Conservation (phyloP, 2,113 vertebrate genomes). For the Oxyura jamaicensis region DNA sequence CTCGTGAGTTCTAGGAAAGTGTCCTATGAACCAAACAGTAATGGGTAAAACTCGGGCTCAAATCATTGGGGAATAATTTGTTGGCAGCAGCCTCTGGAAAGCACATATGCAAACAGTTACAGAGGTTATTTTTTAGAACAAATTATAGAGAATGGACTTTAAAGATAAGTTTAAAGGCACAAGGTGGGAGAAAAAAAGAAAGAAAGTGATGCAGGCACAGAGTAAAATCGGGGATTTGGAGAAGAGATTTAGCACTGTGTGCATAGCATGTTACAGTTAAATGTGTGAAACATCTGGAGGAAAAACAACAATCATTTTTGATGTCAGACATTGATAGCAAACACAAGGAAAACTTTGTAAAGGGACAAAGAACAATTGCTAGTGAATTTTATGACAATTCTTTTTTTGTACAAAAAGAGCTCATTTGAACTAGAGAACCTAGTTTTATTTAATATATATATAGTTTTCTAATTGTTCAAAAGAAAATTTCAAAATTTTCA, state of each 20-base stretch:
- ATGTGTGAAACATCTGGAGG: neutral
- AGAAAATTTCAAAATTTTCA: neutral
- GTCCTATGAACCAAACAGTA: neutral
- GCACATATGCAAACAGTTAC: neutral
- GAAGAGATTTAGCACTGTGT: neutral
- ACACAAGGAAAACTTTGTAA: neutral
- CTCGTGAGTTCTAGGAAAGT: conserved; percentile 43
- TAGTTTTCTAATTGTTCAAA: neutral
- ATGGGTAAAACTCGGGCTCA: conserved; percentile 45
- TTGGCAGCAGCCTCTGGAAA: conserved; percentile 34
- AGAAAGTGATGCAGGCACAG: neutral
- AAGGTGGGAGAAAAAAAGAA: neutral
- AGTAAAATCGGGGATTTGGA: neutral
- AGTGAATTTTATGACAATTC: neutral
- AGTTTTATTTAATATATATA: neutral
- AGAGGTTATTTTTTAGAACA: conserved; percentile 53
- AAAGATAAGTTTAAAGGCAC: neutral
- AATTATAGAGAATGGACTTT: conserved; percentile 16
- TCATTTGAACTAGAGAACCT: accelerated
- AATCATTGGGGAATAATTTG: conserved; percentile 47
- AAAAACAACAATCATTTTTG: neutral
- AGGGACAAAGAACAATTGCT: neutral
- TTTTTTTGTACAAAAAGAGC: neutral
- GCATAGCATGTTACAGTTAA: neutral
- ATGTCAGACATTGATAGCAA: neutral